These are phyloP conservation scores for Ridgeia piscesae DNA, from an alignment of 1,140 invertebrate genomes.

Conservation along the genomic window DNA sequence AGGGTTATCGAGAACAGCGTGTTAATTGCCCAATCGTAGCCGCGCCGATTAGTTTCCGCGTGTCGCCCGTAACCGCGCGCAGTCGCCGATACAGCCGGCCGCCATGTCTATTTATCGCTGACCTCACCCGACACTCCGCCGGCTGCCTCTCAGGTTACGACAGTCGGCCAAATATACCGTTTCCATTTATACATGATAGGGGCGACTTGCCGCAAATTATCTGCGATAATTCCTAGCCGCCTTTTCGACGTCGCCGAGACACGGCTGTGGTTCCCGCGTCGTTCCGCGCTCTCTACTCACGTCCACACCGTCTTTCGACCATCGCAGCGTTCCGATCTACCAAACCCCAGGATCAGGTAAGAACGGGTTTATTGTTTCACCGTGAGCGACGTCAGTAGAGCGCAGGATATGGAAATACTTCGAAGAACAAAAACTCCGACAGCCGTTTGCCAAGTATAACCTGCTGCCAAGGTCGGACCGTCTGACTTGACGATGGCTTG, in stretches of 20 bases:
- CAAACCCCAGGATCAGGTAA: not conserved
- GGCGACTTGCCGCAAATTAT: not conserved
- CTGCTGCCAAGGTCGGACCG: no score
- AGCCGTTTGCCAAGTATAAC: no score
- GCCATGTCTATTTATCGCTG: not conserved
- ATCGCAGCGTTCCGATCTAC: not conserved
- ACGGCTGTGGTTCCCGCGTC: not conserved
- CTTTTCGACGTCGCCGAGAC: not conserved
- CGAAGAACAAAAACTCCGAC: no score
- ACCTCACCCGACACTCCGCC: not conserved
- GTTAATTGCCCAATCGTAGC: not conserved
- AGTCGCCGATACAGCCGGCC: not conserved
- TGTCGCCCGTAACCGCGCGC: not conserved
- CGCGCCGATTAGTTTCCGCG: not conserved
- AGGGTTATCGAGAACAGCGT: not conserved
- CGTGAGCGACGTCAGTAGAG: no score
- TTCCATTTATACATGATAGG: not conserved
- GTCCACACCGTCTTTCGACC: not conserved
- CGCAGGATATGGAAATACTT: no score
- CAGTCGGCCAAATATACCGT: not conserved
- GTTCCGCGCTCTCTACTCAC: not conserved
- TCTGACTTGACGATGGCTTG: no score
- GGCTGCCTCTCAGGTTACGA: not conserved
- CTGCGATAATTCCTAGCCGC: not conserved
- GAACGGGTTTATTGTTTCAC: not conserved